These are phyloP conservation scores for Slavum lentiscoides DNA, from an alignment of 2,888 invertebrate genomes.

Conservation along the genomic window DNA sequence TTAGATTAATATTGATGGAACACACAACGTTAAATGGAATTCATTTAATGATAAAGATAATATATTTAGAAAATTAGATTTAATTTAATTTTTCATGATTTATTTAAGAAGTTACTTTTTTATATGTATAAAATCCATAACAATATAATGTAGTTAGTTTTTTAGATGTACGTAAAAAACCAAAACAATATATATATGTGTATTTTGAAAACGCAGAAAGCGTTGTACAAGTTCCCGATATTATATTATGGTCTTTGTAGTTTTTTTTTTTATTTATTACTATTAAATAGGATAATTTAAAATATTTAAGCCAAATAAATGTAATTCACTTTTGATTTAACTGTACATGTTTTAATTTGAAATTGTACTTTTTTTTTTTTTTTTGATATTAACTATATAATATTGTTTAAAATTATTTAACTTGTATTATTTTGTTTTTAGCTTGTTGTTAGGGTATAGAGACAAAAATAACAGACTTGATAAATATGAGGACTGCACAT, in stretches of 20 bases:
- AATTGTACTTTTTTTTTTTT: slow-evolving; percentile 4
- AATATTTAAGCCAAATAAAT: slow-evolving; percentile 18
- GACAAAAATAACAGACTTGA: slow-evolving; percentile 12
- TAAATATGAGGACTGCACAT: slow-evolving; percentile 24
- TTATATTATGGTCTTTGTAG: neutral
- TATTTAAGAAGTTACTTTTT: slow-evolving; percentile 8
- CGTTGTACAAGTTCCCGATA: neutral
- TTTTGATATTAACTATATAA: neutral
- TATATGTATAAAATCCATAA: too few species aligned
- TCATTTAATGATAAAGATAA: neutral
- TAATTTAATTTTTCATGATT: neutral
- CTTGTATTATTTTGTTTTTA: slow-evolving; percentile 3
- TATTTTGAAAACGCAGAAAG: neutral
- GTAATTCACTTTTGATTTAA: slow-evolving; percentile 19
- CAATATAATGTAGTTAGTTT: too few species aligned
- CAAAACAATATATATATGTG: neutral
- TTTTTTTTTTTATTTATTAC: neutral
- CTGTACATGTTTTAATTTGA: slow-evolving; percentile 12
- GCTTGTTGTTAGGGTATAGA: slow-evolving; percentile 11
- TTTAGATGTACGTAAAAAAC: too few species aligned
- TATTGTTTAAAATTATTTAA: neutral
- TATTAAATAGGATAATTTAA: neutral
- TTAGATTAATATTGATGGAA: neutral
- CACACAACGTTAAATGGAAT: neutral
- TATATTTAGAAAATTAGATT: slow-evolving; percentile 15